These are phyloP conservation scores for Rhinichthys klamathensis DNA, from an alignment of 2,113 vertebrate genomes.

Conservation along the genomic window DNA sequence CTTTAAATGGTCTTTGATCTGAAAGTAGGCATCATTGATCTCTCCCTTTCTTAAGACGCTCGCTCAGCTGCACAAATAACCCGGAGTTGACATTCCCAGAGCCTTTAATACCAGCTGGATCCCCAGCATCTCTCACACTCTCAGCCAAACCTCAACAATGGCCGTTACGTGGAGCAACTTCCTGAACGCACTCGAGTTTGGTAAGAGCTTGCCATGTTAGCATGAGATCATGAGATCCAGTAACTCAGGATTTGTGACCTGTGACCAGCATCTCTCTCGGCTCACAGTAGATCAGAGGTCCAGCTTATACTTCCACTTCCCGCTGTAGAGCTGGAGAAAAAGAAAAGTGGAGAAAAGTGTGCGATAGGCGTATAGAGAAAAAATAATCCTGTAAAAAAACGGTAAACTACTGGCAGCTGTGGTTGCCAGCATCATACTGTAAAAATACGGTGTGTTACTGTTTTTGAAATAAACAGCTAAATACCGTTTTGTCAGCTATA, in stretches of 20 bases:
- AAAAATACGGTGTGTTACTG: too few species aligned
- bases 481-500: too few species aligned
- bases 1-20: not conserved
- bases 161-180: not conserved
- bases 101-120: slow-evolving; percentile 29
- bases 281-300: not conserved
- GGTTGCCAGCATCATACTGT: too few species aligned
- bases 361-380: not conserved
- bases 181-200: not conserved
- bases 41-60: not conserved
- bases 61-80: slow-evolving; percentile 54
- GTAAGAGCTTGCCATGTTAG: not conserved
- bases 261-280: not conserved
- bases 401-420: too few species aligned
- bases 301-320: slow-evolving; percentile 23
- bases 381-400: too few species aligned
- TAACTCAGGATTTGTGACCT: slow-evolving; percentile 7
- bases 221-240: not conserved
- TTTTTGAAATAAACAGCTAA: too few species aligned
- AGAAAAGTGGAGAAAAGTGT: not conserved
- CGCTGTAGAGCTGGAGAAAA: not conserved
- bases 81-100: slow-evolving; percentile 36
- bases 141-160: slow-evolving; percentile 4
- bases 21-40: not conserved
- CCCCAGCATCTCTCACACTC: slow-evolving; percentile 20